Base-by-base conservation (phyloP, 2,797 vertebrate genomes). In the Siniperca obscura region DNA sequence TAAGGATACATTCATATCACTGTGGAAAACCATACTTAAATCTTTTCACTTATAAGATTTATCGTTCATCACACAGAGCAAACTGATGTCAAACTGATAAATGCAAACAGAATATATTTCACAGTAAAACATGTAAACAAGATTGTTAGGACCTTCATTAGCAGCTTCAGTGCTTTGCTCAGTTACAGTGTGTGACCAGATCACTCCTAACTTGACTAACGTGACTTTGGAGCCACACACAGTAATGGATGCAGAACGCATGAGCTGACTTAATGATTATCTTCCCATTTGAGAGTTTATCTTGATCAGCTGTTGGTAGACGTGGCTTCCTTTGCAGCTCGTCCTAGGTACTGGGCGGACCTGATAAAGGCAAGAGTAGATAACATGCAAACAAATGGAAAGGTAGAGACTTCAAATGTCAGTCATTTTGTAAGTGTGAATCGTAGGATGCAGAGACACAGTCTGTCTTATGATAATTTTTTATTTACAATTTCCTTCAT, bases 181-280 rank as follows among this genome's bases (percentile, higher is more conserved):
- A 40, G 70, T 83, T 87, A 81, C 85, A 70, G 79, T 68, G 56
- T 80, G 61, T 25, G 62, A 85, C 64, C 67, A 71, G 69, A 86
- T 86, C 82, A 69, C 62, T 83, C 60, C 78, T 87, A 90, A 90
- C 27, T 30, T 30, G 27, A 30, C 27, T 27, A 27, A 27, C 27
- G 27, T 90, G 81, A 82, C 88, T 83, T 67, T 74, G 72, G 80
- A 86, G 74, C 76, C 76, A 67, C 76, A 62, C 61, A 84, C 62
- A 34, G 59, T 86, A 86, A 88, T 84, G 71, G 80, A 87, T 84
- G 79, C 80, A 89, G 78, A 89, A 84, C 2, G 68, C 88, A 87
- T 78, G 78, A 89, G 85, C 76, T 44, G 77, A 85, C 70, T 78
- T 88, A 64, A 90, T 90, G 50, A 92, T 90, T 83, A 68, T 87